Conservation (phyloP, 2,113 vertebrate genomes). For the Triplophysa dalaica region DNA sequence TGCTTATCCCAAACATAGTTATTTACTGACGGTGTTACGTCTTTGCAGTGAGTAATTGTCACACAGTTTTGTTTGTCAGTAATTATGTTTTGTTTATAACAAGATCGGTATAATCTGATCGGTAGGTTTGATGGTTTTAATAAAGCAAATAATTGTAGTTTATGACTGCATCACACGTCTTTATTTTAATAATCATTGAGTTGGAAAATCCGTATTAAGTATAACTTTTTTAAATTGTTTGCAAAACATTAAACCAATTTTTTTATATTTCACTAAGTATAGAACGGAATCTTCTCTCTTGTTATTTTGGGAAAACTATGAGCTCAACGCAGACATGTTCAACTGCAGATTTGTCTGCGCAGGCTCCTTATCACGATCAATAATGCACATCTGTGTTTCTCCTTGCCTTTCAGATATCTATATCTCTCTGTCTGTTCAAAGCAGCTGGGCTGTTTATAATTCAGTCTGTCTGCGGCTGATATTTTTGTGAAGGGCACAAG, state of each 20-base stretch:
- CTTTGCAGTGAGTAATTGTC: not conserved
- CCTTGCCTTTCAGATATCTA: not conserved
- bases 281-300: too few species aligned
- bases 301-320: conserved; percentile 4
- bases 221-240: not conserved
- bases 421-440: conserved; percentile 23
- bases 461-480: conserved; percentile 29
- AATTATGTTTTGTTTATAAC: conserved; percentile 30
- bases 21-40: not conserved
- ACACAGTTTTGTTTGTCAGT: conserved; percentile 22
- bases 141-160: not conserved
- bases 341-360: not conserved
- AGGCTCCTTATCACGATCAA: not conserved
- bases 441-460: conserved; percentile 16
- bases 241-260: not conserved
- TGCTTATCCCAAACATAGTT: conserved; percentile 7
- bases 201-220: not conserved
- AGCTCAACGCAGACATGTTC: not conserved
- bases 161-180: not conserved
- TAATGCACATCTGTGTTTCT: conserved; percentile 6
- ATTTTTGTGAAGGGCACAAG: conserved; percentile 30
- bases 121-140: conserved; percentile 19
- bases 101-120: conserved; percentile 32
- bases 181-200: conserved; percentile 3
- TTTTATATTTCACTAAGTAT: too few species aligned